phyloP scores from a whole-genome alignment of 2,797 vertebrate genomes.

The Argya squamiceps region DNA sequence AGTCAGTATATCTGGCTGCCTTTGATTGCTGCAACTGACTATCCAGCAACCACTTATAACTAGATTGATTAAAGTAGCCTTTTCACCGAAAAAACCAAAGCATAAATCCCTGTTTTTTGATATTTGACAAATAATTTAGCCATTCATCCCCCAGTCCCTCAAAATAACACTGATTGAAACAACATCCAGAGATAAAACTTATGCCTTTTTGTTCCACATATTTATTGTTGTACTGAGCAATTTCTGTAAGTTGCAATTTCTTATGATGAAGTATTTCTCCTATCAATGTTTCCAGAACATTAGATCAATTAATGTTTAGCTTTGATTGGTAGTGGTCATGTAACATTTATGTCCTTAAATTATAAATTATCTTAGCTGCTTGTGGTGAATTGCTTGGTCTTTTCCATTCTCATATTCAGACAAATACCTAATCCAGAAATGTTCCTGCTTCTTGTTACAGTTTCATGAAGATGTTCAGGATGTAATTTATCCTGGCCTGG shows the following conservation, averaged over 20 bases:
- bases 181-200: background rate
- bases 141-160: background rate
- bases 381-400: background rate
- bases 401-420: background rate
- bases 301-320: background rate
- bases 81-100: background rate
- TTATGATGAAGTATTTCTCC: background rate
- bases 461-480: background rate
- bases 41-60: background rate
- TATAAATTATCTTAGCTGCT: background rate
- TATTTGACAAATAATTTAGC: background rate
- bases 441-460: background rate
- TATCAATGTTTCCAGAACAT: background rate
- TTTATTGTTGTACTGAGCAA: background rate
- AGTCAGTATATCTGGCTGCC: background rate
- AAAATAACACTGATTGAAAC: background rate
- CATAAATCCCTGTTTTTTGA: background rate
- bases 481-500: conserved; percentile 6
- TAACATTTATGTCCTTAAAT: background rate
- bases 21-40: background rate
- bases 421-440: background rate
- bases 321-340: background rate
- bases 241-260: background rate
- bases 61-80: background rate
- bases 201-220: background rate